phyloP scores from a whole-genome alignment of 2,113 vertebrate genomes.

The Pterocles burchelli region DNA sequence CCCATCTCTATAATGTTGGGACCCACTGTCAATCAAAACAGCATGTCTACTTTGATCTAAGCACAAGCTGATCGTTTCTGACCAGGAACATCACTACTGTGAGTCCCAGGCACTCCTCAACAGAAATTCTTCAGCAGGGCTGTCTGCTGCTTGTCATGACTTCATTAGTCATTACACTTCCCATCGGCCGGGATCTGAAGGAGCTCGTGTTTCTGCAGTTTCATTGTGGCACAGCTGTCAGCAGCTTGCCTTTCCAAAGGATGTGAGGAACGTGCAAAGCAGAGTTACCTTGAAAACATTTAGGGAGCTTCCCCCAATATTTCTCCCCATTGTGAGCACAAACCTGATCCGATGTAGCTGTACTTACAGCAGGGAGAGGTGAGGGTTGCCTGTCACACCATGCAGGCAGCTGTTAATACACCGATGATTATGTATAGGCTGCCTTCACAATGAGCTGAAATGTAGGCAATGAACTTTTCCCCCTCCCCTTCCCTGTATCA shows the following conservation, averaged over 20 bases:
- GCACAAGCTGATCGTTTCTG: not conserved
- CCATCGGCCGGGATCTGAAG: not conserved
- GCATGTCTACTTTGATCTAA: not conserved
- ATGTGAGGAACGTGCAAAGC: not conserved
- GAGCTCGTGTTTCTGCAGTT: not conserved
- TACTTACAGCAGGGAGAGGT: not conserved
- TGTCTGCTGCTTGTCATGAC: not conserved
- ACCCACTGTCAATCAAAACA: not conserved
- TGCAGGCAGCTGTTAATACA: not conserved
- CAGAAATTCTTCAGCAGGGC: not conserved
- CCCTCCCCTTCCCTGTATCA: constrained; percentile 57
- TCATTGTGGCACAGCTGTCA: not conserved
- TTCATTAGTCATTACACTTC: not conserved
- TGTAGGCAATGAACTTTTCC: constrained; percentile 42
- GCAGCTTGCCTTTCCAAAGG: not conserved
- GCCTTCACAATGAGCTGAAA: constrained; percentile 36
- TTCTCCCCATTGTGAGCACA: not conserved
- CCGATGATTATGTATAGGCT: constrained; percentile 19
- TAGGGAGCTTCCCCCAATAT: not conserved
- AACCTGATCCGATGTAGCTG: not conserved
- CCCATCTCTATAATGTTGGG: not conserved
- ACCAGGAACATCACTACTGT: not conserved
- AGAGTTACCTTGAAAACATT: not conserved
- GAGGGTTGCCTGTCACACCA: not conserved
- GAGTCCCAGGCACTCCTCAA: not conserved